A percentile compares a stretch with the other conserved stretches of the same genome.
Conservation (phyloP, 2,113 vertebrate species). For the Pollimyrus isidori region DNA sequence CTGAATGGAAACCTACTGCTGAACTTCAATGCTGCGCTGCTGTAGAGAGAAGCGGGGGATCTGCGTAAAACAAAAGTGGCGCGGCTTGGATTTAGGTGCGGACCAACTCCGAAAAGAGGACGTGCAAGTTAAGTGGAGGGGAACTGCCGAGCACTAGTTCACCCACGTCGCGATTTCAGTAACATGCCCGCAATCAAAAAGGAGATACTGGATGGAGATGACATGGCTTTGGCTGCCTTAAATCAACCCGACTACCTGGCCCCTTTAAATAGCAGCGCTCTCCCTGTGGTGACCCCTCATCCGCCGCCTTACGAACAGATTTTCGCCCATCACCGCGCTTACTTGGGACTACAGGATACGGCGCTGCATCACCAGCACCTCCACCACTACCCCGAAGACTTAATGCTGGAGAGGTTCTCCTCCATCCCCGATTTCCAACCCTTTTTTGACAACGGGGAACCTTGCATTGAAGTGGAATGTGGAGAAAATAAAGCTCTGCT, state of each 20-base stretch:
- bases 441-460: constrained; percentile 89
- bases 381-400: constrained; percentile 73
- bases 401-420: constrained; percentile 83
- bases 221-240: constrained; percentile 82
- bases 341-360: constrained; percentile 73
- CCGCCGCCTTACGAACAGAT: constrained; percentile 78
- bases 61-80: constrained; percentile 59
- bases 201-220: constrained; percentile 85
- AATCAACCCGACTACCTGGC: constrained; percentile 81
- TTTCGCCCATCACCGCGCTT: constrained; percentile 72
- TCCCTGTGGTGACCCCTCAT: constrained; percentile 81
- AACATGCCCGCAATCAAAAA: constrained; percentile 96
- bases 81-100: constrained; percentile 59
- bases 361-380: constrained; percentile 65
- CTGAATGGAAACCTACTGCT: constrained; percentile 65
- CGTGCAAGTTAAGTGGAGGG: constrained; percentile 58
- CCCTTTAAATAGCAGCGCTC: constrained; percentile 75
- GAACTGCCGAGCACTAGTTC: constrained; percentile 57
- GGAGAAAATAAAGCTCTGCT: constrained; percentile 93
- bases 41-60: constrained; percentile 55
- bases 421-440: constrained; percentile 91
- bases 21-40: constrained; percentile 58
- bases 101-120: constrained; percentile 53
- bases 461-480: constrained; percentile 97
- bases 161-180: constrained; percentile 58